Percentiles rank a stretch among this genome's conserved stretches.
Conservation (phyloP, 2,113 vertebrate species). For the Myrmecobius fasciatus region DNA sequence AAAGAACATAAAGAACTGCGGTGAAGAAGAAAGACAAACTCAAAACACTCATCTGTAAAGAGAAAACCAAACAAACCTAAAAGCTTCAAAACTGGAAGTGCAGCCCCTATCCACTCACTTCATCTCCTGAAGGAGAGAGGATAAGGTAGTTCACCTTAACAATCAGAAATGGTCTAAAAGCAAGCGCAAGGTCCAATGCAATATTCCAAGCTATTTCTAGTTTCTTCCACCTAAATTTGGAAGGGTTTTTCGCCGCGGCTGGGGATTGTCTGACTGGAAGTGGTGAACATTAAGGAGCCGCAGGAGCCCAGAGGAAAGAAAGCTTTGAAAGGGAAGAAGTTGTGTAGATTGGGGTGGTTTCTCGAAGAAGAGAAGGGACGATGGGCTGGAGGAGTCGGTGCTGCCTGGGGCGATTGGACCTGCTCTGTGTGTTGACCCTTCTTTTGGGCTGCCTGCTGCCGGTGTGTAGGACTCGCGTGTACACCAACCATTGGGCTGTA, state of each 20-base stretch:
- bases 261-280: constrained; percentile 73
- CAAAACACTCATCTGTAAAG: constrained; percentile 17
- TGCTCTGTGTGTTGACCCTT: constrained; percentile 90
- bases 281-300: constrained; percentile 41
- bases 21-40: constrained; percentile 43
- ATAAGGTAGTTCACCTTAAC: constrained; percentile 59
- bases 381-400: constrained; percentile 89
- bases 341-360: constrained; percentile 60
- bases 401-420: constrained; percentile 85
- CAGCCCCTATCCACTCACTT: constrained; percentile 65
- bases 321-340: constrained; percentile 69
- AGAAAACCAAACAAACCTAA: constrained; percentile 16
- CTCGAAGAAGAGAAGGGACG: constrained; percentile 73
- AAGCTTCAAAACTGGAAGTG: constrained; percentile 56
- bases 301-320: constrained; percentile 47
- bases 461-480: constrained; percentile 92
- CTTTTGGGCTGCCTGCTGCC: constrained; percentile 89
- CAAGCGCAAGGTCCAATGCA: constrained; percentile 68
- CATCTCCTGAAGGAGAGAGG: constrained; percentile 61
- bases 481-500: constrained; percentile 99
- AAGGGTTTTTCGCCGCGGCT: constrained; percentile 56
- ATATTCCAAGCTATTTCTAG: constrained; percentile 73
- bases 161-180: constrained; percentile 76
- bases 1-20: constrained; percentile 52
- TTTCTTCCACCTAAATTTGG: constrained; percentile 73